phyloP scores from a whole-genome alignment of 2,113 vertebrate species.

The Pterophyllum scalare region DNA sequence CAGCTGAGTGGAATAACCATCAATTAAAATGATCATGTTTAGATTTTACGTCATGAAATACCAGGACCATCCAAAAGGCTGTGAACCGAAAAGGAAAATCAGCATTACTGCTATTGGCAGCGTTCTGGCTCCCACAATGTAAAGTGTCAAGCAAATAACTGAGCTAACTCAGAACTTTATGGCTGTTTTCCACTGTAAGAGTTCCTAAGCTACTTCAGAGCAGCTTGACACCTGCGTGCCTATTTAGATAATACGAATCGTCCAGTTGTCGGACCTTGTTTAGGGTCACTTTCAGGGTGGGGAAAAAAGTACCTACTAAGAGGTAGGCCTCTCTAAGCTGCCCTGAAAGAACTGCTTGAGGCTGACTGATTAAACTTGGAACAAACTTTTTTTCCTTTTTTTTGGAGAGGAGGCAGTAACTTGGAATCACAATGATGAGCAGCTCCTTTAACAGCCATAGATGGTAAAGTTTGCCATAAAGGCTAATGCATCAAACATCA shows the following conservation, averaged over 20 bases:
- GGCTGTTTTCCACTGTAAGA: not conserved
- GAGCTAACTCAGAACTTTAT: slow-evolving; percentile 43
- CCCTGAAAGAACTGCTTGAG: not conserved
- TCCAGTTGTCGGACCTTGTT: not conserved
- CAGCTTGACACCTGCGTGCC: not conserved
- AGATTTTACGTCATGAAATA: slow-evolving; percentile 14
- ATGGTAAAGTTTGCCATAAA: not conserved
- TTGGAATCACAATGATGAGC: no score
- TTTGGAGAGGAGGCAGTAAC: no score
- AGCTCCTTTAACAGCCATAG: not conserved
- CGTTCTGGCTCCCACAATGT: slow-evolving; percentile 16
- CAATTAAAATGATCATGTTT: slow-evolving; percentile 45
- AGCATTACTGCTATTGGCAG: slow-evolving; percentile 45
- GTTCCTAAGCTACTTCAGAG: not conserved
- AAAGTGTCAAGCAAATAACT: slow-evolving; percentile 44
- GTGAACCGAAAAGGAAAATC: slow-evolving; percentile 39
- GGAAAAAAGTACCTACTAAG: not conserved
- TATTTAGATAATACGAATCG: not conserved
- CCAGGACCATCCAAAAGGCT: not conserved
- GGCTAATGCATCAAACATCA: no score
- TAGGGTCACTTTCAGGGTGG: not conserved
- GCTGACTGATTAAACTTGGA: not conserved
- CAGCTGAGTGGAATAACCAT: not conserved
- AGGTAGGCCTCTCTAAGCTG: not conserved
- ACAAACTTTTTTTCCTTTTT: not conserved